phyloP scores from a whole-genome alignment of 1,140 invertebrate genomes.

The Parasteatoda tepidariorum region DNA sequence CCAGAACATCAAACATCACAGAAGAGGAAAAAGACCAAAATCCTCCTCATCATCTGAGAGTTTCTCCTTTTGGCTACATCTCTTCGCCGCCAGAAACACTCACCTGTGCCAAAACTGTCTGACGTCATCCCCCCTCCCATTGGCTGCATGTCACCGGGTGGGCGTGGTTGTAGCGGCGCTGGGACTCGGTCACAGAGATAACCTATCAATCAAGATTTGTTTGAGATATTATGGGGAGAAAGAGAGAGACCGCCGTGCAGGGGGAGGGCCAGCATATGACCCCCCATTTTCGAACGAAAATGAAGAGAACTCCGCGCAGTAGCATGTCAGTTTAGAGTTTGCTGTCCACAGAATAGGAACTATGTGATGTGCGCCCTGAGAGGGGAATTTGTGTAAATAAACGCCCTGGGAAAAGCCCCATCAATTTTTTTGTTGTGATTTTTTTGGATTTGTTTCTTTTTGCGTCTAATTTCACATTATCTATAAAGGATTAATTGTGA shows the following conservation, averaged over 20 bases:
- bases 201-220: conserved; percentile 45
- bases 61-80: not conserved
- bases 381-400: conserved; percentile 1
- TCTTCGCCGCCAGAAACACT: not conserved
- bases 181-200: conserved; percentile 24
- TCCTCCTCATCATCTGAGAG: not conserved
- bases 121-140: conserved; percentile 18
- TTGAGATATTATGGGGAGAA: conserved; percentile 13
- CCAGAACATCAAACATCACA: not conserved
- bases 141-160: conserved; percentile 52
- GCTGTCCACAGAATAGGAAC: conserved; percentile 5
- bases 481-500: not conserved
- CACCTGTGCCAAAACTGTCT: not conserved
- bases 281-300: conserved; percentile 5
- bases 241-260: not conserved
- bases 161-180: conserved; percentile 7
- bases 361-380: not conserved
- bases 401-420: not conserved
- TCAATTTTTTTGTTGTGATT: not conserved
- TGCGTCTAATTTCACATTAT: not conserved
- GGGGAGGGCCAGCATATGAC: not conserved
- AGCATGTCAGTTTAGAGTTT: conserved; percentile 31
- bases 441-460: not conserved
- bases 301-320: conserved; percentile 31
- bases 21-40: not conserved